Evolutionary conservation across 2,888 invertebrate genomes (phyloP).

Genomic region (Rhaphigaster nebulosa): DNA sequence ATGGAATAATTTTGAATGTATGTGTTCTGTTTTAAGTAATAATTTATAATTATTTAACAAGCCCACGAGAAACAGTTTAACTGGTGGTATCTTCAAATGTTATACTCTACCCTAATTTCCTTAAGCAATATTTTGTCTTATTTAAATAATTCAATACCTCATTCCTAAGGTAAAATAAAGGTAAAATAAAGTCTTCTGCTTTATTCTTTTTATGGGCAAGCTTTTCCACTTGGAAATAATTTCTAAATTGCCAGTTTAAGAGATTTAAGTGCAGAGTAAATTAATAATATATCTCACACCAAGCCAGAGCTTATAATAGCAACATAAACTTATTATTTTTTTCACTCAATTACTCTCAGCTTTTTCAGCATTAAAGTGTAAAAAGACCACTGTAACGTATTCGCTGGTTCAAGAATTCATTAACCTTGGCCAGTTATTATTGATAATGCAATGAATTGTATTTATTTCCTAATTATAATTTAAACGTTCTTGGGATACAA

Average conservation of each 20-base stretch:
- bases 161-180: not conserved
- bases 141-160: not conserved
- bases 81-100: too few relatives aligned
- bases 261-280: not conserved
- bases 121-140: not conserved
- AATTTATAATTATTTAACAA: too few relatives aligned
- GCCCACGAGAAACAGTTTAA: too few relatives aligned
- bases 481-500: not conserved
- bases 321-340: not conserved
- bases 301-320: not conserved
- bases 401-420: not conserved
- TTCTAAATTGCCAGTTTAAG: not conserved
- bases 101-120: too few relatives aligned
- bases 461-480: not conserved
- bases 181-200: not conserved
- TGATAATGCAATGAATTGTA: not conserved
- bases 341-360: not conserved
- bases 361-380: not conserved
- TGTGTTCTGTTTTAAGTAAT: not conserved
- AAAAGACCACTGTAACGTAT: not conserved
- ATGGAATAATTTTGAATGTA: not conserved
- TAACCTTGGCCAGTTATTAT: not conserved
- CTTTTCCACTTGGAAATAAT: slow-evolving; percentile 5
- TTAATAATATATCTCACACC: not conserved
- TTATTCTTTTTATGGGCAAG: not conserved